Base-by-base conservation (phyloP, 1,140 invertebrate genomes). In the Dysdera silvatica region DNA sequence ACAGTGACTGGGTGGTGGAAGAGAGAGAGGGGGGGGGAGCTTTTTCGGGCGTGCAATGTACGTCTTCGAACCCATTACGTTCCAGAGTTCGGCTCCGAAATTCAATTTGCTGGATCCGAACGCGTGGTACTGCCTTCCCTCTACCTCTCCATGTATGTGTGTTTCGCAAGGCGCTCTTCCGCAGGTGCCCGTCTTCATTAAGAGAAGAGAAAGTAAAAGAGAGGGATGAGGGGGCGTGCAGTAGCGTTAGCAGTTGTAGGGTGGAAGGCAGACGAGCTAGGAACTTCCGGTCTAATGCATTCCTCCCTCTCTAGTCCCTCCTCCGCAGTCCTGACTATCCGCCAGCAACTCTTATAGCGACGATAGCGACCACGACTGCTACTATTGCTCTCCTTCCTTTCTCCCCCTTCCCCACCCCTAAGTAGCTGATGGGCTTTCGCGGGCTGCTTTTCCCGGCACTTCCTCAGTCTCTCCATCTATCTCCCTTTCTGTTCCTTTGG, bases 61-160 rank as follows among this genome's bases (percentile, higher is more conserved):
- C 53, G 62, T 65, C 62, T 65, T 65, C 62, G 58, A 65, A 55
- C 58, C 62, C 62, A 65, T 65, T 65, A 65, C 62, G 47, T 41
- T n/a, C n/a, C n/a, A n/a, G n/a, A n/a, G n/a, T 41, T 20, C 40
- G 40, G 23, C 16, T 41, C 23, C 16, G 16, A 41, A 41, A 41
- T 41, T 41, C 40, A 41, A 41, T 41, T 41, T 41, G n/a, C n/a
- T n/a, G n/a, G n/a, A n/a, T n/a, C n/a, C n/a, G n/a, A n/a, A n/a
- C n/a, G n/a, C n/a, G n/a, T n/a, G n/a, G n/a, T n/a, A n/a, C n/a
- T n/a, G n/a, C n/a, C n/a, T n/a, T n/a, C n/a, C n/a, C n/a, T n/a
- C n/a, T n/a, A n/a, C n/a, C n/a, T n/a, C n/a, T n/a, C n/a, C n/a
- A n/a, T n/a, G n/a, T n/a, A n/a, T n/a, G n/a, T n/a, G n/a, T n/a